Base-by-base conservation (phyloP, 2,113 vertebrate species). In the Ellobius talpinus region DNA sequence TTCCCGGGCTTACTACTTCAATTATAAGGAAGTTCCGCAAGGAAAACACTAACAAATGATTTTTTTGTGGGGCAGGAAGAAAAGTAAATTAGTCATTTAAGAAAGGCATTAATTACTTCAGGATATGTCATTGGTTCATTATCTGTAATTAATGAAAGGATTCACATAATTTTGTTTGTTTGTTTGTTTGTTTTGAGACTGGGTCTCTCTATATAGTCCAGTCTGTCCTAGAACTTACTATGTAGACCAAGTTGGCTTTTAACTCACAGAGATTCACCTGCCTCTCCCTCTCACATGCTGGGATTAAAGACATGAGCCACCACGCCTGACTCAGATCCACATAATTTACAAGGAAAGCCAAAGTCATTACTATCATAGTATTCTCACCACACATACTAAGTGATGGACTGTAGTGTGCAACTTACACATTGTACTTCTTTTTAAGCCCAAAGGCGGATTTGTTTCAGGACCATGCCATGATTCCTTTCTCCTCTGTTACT, bases 1-100 rank as follows among this genome's bases (percentile, higher is more conserved):
- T 33, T 55, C 47, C 42, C 77, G 87, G 16, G 26, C 85, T 95
- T 93, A 26, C 47, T n/a, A 86, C 16, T 36, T 85, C 45, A 23
- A 29, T 45, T 52, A 47, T 66, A 89, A 97, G 72, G 36, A 87
- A 89, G 86, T 89, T 91, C 23, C 78, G 63, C 58, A 94, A 97
- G 92, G 91, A 36, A 24, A 78, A 45, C 33, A 89, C 73, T 17
- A 23, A 26, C 4, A 33, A 36, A 47, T 36, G 5, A 6, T 29
- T n/a, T 68, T 55, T 74, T 16, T 61, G 23, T n/a, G 33, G 73
- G 16, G 5, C 16, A n/a, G 88, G 31, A 74, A 45, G 63, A 55
- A 94, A 85, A 94, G 42, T n/a, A 68, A 76, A 47, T 96, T 76
- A 55, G 12, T 9, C 5, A 47, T 8, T 8, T 63, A 31, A 55